Evolutionary conservation across 1,140 invertebrate species (phyloP).

Genomic region (Zaprionus kolodkinae): DNA sequence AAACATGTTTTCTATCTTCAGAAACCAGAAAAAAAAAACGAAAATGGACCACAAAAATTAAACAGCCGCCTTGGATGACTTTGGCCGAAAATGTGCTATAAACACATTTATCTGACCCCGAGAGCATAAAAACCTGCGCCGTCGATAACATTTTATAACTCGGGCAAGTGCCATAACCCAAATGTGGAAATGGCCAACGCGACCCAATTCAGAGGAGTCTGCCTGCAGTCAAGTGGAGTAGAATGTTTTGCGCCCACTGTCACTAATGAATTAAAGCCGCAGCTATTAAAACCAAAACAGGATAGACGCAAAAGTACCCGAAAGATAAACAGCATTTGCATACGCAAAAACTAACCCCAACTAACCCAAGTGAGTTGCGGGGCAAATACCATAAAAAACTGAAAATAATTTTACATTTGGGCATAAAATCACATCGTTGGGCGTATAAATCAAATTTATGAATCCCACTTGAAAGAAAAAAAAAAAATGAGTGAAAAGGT

Average conservation of each 20-base stretch:
- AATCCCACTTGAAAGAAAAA: not conserved
- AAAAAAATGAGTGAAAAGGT: conserved; percentile 32
- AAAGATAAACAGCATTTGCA: conserved; percentile 73
- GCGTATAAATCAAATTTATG: conserved; percentile 66
- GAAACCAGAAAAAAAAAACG: conserved; percentile 33
- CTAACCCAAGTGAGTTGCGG: not conserved
- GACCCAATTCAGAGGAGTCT: conserved; percentile 23
- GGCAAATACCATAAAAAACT: conserved; percentile 32
- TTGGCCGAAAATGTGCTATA: conserved; percentile 67
- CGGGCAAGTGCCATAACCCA: conserved; percentile 66
- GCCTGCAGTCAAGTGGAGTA: not conserved
- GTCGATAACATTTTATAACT: conserved; percentile 81
- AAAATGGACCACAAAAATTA: conserved; percentile 70
- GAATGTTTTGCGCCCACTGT: conserved; percentile 7
- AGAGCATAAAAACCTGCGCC: conserved; percentile 77
- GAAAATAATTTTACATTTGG: conserved; percentile 59
- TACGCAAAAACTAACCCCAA: conserved; percentile 51
- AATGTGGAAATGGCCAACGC: conserved; percentile 29
- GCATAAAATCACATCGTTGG: conserved; percentile 45
- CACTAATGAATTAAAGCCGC: conserved; percentile 75
- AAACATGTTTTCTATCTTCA: conserved; percentile 58
- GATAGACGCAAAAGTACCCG: conserved; percentile 25
- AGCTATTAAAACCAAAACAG: conserved; percentile 68
- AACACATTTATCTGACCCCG: conserved; percentile 79
- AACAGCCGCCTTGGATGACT: conserved; percentile 46